A percentile compares a stretch with the other conserved stretches of the same genome.
Conservation (phyloP, 2,797 vertebrate genomes). For the Diglossa cyanea region DNA sequence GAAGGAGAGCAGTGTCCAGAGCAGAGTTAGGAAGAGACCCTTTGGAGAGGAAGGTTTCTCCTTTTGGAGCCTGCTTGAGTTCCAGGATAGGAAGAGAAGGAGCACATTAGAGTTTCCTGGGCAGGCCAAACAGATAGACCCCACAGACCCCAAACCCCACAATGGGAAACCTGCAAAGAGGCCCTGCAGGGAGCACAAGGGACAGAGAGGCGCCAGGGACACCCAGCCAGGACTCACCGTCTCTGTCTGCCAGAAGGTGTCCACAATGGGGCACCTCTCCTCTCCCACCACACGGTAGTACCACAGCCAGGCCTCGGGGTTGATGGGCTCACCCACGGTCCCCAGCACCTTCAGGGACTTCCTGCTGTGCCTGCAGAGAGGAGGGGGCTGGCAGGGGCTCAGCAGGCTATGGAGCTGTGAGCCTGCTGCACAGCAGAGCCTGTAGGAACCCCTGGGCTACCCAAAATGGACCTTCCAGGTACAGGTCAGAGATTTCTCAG, state of each 20-base stretch:
- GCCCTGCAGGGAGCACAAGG: background rate
- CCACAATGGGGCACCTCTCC: constrained; percentile 89
- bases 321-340: constrained; percentile 95
- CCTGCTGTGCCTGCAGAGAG: constrained; percentile 83
- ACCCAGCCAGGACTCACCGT: constrained; percentile 78
- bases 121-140: background rate
- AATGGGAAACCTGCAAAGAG: background rate
- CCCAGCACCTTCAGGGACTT: constrained; percentile 90
- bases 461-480: background rate
- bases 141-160: background rate
- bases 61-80: background rate
- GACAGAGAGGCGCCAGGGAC: background rate
- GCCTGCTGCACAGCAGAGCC: background rate
- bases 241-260: constrained; percentile 99
- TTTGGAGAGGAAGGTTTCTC: background rate
- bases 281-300: constrained; percentile 92
- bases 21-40: background rate
- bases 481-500: background rate
- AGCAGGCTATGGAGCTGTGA: background rate
- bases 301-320: constrained; percentile 98
- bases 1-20: background rate
- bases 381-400: background rate
- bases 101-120: background rate
- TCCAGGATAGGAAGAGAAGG: background rate
- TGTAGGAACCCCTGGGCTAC: background rate